Evolutionary conservation across 2,888 invertebrate genomes (phyloP).

Genomic region (Latrodectus hesperus): DNA sequence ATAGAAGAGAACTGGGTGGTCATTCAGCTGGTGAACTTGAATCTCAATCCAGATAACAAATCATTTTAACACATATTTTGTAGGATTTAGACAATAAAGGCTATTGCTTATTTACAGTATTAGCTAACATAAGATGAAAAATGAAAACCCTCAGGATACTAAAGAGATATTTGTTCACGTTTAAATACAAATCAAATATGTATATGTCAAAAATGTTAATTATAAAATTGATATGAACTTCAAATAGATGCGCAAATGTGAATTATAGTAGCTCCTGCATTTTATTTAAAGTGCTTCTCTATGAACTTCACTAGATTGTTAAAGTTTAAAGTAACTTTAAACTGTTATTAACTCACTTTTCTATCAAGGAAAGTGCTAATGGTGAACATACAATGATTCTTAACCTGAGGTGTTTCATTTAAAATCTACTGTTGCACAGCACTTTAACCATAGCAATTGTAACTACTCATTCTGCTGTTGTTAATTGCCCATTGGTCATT

Average conservation of each 20-base stretch:
- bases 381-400: neutral
- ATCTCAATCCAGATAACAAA: constrained; percentile 68
- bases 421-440: constrained; percentile 40
- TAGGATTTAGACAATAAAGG: constrained; percentile 28
- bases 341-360: no score
- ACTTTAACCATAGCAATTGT: constrained; percentile 30
- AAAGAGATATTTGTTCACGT: neutral
- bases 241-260: neutral
- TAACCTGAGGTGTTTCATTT: constrained; percentile 56
- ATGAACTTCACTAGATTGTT: constrained; percentile 1
- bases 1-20: constrained; percentile 30
- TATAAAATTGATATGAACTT: neutral
- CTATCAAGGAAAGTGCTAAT: no score
- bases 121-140: constrained; percentile 36
- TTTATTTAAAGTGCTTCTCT: neutral
- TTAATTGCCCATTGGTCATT: constrained; percentile 28
- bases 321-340: constrained; percentile 20
- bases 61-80: constrained; percentile 27
- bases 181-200: neutral
- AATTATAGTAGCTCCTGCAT: neutral
- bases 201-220: neutral
- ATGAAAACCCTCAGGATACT: constrained; percentile 37
- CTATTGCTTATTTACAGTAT: constrained; percentile 60
- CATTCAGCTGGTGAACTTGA: constrained; percentile 54
- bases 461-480: constrained; percentile 33